Base-by-base conservation (phyloP, 92 coral and sea anemone genomes). In the Epizoanthus illoricatus region DNA sequence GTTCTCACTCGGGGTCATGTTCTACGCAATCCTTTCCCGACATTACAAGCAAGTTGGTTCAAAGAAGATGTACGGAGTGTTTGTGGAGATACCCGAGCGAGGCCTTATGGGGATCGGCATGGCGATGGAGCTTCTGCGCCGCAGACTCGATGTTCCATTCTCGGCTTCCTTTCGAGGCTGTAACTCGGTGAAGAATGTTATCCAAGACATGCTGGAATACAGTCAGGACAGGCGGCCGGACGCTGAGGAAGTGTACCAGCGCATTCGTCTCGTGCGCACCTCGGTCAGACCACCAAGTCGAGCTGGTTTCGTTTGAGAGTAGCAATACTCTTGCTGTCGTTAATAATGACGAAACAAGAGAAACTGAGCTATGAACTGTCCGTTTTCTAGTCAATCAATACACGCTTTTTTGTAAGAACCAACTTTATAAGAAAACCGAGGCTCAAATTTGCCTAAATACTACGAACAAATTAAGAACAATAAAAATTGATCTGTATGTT, bases 11-110 rank as follows among this genome's bases (percentile, higher is more conserved):
- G 89, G 89, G 17, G 86, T 86, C 45, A 81, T 86, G 39, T 86
- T 86, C 69, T 86, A 86, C 74, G 89, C 89, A 1, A 86, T 86
- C 19, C 80, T 86, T 49, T 81, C 79, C 11, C 86, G 89, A 7
- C 74, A 70, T 15, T 72, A 39, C 69, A 52, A 24, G n/a, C 75
- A 63, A 20, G 8, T 70, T 36, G 81, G 73, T 7, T 33, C 59
- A 17, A 65, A 80, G 57, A 86, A 45, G 75, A 7, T 56, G 43
- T 80, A 80, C 72, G 89, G 89, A 7, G 85, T 86, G 12, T 86
- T 80, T 86, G 80, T 80, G 28, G 54, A 61, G 2, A 28, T 69
- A 8, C 52, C 63, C 5, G 85, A 57, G 43, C 72, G 63, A 66
- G 85, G 78, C 17, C 28, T 73, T 4, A 13, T 86, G 8, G 89